phyloP scores from a whole-genome alignment of 2,113 vertebrate species.

The Calidris pugnax region DNA sequence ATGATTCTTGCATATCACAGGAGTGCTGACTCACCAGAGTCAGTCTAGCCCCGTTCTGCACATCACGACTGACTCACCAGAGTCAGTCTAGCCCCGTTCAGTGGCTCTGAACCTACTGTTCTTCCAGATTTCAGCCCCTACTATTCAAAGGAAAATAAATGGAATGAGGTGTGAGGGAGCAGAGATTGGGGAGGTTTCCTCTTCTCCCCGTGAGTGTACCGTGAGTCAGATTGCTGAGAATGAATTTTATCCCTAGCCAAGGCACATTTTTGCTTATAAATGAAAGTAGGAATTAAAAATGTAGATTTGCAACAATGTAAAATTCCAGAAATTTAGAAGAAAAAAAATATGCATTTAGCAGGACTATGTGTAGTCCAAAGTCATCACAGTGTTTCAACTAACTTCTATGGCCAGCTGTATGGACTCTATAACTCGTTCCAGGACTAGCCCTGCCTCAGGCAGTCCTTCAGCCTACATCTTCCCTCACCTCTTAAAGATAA shows the following conservation, averaged over 20 bases:
- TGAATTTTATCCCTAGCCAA: not conserved
- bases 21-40: too few species aligned
- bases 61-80: not conserved
- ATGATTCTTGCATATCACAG: too few species aligned
- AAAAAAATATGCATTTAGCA: not conserved
- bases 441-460: not conserved
- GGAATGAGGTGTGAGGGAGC: not conserved
- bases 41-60: too few species aligned
- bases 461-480: not conserved
- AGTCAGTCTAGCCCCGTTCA: not conserved
- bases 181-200: not conserved
- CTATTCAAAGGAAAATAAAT: not conserved
- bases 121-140: not conserved
- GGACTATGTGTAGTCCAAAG: not conserved
- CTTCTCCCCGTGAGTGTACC: not conserved
- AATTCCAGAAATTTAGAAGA: not conserved
- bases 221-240: not conserved
- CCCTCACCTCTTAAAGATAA: not conserved
- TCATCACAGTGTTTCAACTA: not conserved
- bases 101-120: not conserved
- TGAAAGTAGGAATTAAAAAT: not conserved
- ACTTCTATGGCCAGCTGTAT: not conserved
- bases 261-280: not conserved
- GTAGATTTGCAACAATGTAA: not conserved
- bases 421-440: accelerated